Conservation (phyloP, 1,140 invertebrate species). For the Colletes gigas region DNA sequence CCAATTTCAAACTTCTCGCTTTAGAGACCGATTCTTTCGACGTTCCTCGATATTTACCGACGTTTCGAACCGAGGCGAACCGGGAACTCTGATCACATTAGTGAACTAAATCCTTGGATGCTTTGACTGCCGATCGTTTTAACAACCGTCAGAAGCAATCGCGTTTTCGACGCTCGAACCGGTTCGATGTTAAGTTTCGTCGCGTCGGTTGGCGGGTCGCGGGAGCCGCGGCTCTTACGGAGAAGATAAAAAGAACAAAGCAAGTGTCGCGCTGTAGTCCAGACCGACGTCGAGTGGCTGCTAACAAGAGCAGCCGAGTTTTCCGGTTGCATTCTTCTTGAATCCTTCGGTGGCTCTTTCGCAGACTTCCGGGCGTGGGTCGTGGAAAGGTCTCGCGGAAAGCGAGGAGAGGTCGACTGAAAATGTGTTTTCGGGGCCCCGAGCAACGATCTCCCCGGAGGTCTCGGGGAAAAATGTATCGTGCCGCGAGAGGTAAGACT, state of each 20-base stretch:
- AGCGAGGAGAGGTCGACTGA: background rate
- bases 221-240: background rate
- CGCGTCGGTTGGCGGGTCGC: background rate
- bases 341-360: background rate
- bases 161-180: background rate
- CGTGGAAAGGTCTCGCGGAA: too few species aligned
- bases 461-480: background rate
- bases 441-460: background rate
- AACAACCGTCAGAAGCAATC: too few species aligned
- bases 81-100: too few species aligned
- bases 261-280: conserved; percentile 16
- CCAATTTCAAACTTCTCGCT: conserved; percentile 5
- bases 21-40: background rate
- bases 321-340: conserved; percentile 5
- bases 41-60: background rate
- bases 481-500: background rate
- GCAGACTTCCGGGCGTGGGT: too few species aligned
- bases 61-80: background rate
- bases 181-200: background rate
- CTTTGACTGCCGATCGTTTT: too few species aligned
- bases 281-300: conserved; percentile 18
- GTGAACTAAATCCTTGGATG: too few species aligned
- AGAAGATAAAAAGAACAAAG: conserved; percentile 14
- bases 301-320: conserved; percentile 31
- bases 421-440: background rate